phyloP scores from a whole-genome alignment of 2,888 invertebrate genomes.

The Chaetogeoica ovagalla region DNA sequence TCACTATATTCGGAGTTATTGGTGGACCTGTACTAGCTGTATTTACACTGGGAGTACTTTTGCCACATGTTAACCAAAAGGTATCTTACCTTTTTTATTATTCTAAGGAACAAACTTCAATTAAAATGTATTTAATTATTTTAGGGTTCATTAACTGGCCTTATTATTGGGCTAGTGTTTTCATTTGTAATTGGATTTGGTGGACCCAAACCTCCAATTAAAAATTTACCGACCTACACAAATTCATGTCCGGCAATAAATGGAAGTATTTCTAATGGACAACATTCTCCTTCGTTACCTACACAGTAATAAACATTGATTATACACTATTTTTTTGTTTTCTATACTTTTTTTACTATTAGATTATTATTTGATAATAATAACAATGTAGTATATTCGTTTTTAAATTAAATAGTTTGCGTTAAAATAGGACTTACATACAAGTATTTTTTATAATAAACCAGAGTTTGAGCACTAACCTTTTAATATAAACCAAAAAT shows the following conservation, averaged over 20 bases:
- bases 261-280: not conserved
- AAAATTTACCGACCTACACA: constrained; percentile 65
- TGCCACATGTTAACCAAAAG: constrained; percentile 66
- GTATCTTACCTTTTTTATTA: constrained; percentile 60
- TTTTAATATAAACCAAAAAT: too few species aligned
- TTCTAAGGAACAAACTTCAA: not conserved
- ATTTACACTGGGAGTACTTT: constrained; percentile 84
- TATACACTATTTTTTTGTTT: not conserved
- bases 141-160: constrained; percentile 72
- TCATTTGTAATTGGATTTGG: constrained; percentile 86
- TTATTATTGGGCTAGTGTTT: constrained; percentile 68
- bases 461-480: too few species aligned
- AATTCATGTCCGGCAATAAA: constrained; percentile 57
- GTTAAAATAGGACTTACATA: not conserved
- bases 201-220: constrained; percentile 69
- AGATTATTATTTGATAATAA: not conserved
- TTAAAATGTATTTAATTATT: constrained; percentile 20
- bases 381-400: not conserved
- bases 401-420: not conserved
- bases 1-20: constrained; percentile 84
- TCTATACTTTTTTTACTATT: not conserved
- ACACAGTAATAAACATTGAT: constrained; percentile 22
- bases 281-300: not conserved
- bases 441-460: too few species aligned
- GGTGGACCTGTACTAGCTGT: constrained; percentile 85